phyloP scores from a whole-genome alignment of 1,140 invertebrate species.

The Oedothorax gibbosus region DNA sequence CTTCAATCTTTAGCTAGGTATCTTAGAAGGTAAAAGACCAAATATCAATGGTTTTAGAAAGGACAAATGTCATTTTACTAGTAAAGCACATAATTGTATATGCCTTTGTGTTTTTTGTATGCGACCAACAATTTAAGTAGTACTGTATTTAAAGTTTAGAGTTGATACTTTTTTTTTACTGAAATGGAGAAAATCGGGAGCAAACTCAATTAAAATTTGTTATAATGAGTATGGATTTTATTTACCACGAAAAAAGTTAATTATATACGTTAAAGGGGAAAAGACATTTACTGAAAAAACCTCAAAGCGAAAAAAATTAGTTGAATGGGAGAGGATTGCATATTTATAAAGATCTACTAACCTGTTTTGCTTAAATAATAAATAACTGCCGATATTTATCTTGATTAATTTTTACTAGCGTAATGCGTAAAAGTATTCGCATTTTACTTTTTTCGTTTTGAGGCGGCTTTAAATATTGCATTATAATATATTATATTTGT shows the following conservation, averaged over 20 bases:
- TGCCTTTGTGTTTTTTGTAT: no score
- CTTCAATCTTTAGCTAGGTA: background rate
- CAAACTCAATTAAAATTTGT: conserved; percentile 56
- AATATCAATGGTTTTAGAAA: no score
- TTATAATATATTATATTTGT: no score
- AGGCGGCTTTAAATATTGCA: no score
- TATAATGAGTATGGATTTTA: conserved; percentile 60
- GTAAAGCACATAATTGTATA: no score
- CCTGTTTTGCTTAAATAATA: conserved; percentile 43
- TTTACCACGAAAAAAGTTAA: conserved; percentile 43
- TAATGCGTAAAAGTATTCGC: no score
- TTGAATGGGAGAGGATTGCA: background rate
- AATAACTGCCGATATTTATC: conserved; percentile 51
- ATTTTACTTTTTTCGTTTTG: no score
- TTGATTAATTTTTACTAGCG: conserved; percentile 31
- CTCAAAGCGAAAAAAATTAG: conserved; percentile 1
- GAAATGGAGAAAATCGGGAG: background rate
- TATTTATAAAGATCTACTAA: conserved; percentile 50
- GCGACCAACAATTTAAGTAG: no score
- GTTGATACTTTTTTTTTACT: conserved; percentile 5
- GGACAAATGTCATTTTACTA: no score
- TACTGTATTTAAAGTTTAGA: no score
- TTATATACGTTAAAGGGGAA: conserved; percentile 36
- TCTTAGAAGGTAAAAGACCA: background rate
- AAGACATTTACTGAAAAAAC: background rate